These are phyloP conservation scores for Calameuta idolon DNA, from an alignment of 2,888 invertebrate genomes.

Conservation along the genomic window DNA sequence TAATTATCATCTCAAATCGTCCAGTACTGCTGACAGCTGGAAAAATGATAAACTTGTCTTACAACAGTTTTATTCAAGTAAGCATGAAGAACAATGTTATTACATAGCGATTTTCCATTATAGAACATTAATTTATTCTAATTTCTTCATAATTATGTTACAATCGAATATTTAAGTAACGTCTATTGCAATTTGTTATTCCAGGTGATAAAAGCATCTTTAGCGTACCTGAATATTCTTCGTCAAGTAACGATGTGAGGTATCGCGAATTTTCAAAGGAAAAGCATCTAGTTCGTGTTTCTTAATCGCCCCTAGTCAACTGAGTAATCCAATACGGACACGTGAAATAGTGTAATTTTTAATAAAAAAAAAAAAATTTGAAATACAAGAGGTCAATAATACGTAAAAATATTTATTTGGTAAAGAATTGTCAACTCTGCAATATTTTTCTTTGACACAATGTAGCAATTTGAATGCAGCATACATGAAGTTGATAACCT, in stretches of 20 bases:
- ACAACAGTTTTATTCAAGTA: constrained; percentile 49
- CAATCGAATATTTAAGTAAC: background rate
- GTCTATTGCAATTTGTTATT: constrained; percentile 8
- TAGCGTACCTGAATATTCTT: constrained; percentile 37
- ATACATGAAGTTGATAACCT: too few species aligned
- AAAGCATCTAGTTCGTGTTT: too few species aligned
- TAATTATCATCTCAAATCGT: background rate
- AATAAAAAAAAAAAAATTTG: background rate
- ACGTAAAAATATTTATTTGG: too few species aligned
- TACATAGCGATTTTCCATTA: background rate
- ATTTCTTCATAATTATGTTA: constrained; percentile 1
- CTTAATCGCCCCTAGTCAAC: too few species aligned
- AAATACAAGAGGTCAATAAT: too few species aligned
- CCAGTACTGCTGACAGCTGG: constrained; percentile 45
- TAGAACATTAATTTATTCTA: background rate
- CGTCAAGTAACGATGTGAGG: constrained; percentile 21
- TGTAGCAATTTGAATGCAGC: too few species aligned
- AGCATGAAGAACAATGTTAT: constrained; percentile 15
- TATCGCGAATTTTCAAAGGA: background rate
- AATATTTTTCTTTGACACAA: too few species aligned
- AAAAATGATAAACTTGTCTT: constrained; percentile 44
- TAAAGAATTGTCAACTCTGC: too few species aligned
- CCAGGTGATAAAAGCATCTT: constrained; percentile 35
- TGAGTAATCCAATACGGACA: too few species aligned
- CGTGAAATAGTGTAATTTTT: too few species aligned